Evolutionary conservation across 1,140 invertebrate species (phyloP).

Genomic region (Tetramorium parvispinum): DNA sequence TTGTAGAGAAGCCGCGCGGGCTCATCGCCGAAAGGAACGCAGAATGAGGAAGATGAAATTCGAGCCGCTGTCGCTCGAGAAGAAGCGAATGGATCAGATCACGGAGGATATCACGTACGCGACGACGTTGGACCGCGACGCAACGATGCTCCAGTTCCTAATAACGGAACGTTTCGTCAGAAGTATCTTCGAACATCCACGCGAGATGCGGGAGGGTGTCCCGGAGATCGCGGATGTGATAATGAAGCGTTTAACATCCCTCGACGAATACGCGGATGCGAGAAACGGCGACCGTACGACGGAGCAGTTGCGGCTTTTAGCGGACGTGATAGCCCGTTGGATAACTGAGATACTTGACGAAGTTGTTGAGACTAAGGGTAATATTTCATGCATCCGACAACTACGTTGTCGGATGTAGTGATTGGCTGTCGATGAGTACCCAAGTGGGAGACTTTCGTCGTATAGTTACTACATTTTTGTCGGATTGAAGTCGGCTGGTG

Average conservation of each 20-base stretch:
- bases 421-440: too few species aligned
- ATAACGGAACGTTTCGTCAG: conserved; percentile 81
- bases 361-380: conserved; percentile 74
- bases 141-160: conserved; percentile 76
- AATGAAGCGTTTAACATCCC: conserved; percentile 70
- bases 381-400: too few species aligned
- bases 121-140: conserved; percentile 68
- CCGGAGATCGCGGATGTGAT: conserved; percentile 79
- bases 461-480: too few species aligned
- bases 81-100: not conserved
- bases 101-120: not conserved
- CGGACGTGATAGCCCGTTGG: conserved; percentile 81
- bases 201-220: conserved; percentile 76
- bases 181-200: conserved; percentile 79
- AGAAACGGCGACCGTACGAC: conserved; percentile 75
- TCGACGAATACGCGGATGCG: conserved; percentile 68
- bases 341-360: conserved; percentile 78
- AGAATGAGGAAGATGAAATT: conserved; percentile 56
- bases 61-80: not conserved
- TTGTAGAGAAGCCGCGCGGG: conserved; percentile 78
- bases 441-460: too few species aligned
- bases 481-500: too few species aligned
- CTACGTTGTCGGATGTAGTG: too few species aligned
- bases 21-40: conserved; percentile 63
- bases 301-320: conserved; percentile 80